phyloP scores from a whole-genome alignment of 2,797 vertebrate species.

The Anomalospiza imberbis region DNA sequence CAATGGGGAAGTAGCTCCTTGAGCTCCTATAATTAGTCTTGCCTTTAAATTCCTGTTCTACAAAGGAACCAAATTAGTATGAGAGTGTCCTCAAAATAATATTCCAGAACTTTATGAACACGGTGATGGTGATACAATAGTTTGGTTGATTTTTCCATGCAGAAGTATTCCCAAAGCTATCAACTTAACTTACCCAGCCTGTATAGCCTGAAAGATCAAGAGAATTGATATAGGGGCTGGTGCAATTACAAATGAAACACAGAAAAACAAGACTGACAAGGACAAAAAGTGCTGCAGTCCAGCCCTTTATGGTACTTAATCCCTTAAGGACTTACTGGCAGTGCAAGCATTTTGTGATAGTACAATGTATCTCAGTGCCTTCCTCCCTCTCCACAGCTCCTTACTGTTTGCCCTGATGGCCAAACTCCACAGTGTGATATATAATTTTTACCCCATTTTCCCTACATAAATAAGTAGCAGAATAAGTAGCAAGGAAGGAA shows the following conservation, averaged over 20 bases:
- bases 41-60: neutral
- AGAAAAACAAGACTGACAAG: neutral
- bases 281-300: neutral
- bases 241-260: neutral
- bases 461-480: neutral
- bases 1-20: neutral
- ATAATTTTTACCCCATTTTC: neutral
- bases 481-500: neutral
- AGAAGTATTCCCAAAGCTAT: neutral
- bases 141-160: neutral
- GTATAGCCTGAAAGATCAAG: neutral
- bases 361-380: fast-evolving
- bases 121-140: neutral
- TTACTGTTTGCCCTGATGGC: too few species aligned
- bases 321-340: neutral
- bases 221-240: neutral
- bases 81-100: neutral
- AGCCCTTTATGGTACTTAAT: neutral
- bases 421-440: neutral
- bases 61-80: neutral
- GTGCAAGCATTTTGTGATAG: neutral
- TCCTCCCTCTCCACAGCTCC: neutral
- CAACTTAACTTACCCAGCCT: neutral
- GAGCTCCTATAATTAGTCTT: neutral
- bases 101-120: neutral